Base-by-base conservation (phyloP, 2,113 vertebrate species). In the Strix aluco region DNA sequence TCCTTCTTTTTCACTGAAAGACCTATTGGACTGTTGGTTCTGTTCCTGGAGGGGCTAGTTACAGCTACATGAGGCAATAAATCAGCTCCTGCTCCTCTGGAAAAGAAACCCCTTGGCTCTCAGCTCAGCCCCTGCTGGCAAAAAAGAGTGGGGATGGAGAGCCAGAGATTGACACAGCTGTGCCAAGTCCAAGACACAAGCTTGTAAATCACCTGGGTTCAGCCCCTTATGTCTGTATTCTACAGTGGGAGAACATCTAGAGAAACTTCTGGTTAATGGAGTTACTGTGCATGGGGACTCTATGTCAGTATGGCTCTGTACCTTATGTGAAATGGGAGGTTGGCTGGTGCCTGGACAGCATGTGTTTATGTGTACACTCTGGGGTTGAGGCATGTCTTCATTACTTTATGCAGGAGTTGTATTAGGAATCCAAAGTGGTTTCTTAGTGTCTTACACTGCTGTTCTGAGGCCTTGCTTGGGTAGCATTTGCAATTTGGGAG, bases 1-100 rank as follows among this genome's bases (percentile, higher is more conserved):
- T 61, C 17, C 11, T 86, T 55, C 18, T 13, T 83, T 87, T 78
- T 61, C 18, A 17, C n/a, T 47, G 63, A 15, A 80, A 80, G 71
- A 83, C 38, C 14, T 42, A 40, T 29, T 87, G 34, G 42, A 49
- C 77, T 88, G 49, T 63, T 4, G 4, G 22, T 44, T 71, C 49
- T 90, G 57, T 91, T 94, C 86, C 70, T 95, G 74, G 46, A 90
- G 81, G 74, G 49, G 38, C 62, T 91, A 67, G 57, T 91, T 91
- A 34, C 40, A 65, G 6, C 84, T 85, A 14, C 10, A 27, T 30
- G 44, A 88, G 49, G 40, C 49, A 85, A 80, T 93, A 86, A 95
- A 87, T 87, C 74, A 82, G 61, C 13, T 93, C 57, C 40, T 81
- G 34, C 59, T 95, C 67, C 15, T 88, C 57, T 51, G 74, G 75